phyloP scores from a whole-genome alignment of 35 echinoderm and acorn worm species.

The Stichopus chloronotus region DNA sequence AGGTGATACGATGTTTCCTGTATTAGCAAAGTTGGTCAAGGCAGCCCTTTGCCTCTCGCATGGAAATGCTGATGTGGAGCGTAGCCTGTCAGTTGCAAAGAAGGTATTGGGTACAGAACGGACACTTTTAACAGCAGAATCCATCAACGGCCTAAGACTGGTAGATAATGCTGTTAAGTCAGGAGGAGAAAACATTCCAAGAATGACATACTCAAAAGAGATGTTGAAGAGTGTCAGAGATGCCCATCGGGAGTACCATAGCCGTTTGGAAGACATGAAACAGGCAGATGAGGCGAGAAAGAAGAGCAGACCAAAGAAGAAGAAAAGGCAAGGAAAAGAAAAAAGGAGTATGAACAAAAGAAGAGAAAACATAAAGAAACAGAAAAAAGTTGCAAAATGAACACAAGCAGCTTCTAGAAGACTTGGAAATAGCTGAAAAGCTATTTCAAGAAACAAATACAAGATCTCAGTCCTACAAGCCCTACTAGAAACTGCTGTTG shows the following conservation, averaged over 20 bases:
- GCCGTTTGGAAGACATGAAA: conserved; percentile 12
- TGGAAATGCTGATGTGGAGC: no score
- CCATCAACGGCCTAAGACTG: conserved; percentile 18
- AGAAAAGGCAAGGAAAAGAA: conserved; percentile 6
- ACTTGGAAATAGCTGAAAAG: conserved; percentile 16
- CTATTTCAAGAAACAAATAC: conserved; percentile 13
- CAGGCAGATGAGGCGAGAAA: conserved; percentile 17
- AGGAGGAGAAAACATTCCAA: no score
- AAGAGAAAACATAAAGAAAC: conserved; percentile 10
- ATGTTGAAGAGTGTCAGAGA: conserved; percentile 24
- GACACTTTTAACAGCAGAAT: conserved; percentile 20
- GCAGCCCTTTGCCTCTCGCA: no score
- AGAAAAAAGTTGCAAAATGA: conserved; percentile 9
- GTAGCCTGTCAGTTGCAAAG: no score
- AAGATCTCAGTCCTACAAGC: neutral
- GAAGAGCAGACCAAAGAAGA: conserved; percentile 17
- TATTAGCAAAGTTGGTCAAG: conserved; percentile 15
- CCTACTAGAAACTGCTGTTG: no score
- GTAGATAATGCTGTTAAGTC: conserved; percentile 1
- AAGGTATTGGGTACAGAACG: conserved; percentile 29
- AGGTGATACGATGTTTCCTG: no score
- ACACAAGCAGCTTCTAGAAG: conserved; percentile 17
- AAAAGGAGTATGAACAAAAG: conserved; percentile 5
- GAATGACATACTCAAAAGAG: no score
- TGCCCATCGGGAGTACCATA: no score